A percentile compares a stretch with the other conserved stretches of the same genome.
Evolutionary conservation across 2,888 invertebrate species (phyloP).

Genomic region (Epistrophe eligans): DNA sequence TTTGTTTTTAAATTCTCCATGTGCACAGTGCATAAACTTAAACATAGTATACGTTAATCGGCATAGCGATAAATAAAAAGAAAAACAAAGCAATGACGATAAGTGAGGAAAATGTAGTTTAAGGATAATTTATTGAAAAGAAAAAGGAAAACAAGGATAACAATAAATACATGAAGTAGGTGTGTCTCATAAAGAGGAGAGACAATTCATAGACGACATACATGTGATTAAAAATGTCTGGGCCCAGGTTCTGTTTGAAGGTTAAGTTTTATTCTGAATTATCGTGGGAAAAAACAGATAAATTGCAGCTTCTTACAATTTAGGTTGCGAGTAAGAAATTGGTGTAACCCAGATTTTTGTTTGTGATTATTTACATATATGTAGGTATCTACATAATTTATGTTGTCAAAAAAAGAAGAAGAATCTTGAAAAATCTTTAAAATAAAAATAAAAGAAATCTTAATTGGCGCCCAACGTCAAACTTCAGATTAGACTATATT

Average conservation of each 20-base stretch:
- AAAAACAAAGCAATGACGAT: conserved; percentile 18
- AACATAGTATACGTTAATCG: conserved; percentile 44
- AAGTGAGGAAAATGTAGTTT: conserved; percentile 57
- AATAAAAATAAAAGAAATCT: background rate
- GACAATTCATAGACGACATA: conserved; percentile 45
- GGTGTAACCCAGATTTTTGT: too few relatives aligned
- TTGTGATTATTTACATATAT: too few relatives aligned
- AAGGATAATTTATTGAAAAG: conserved; percentile 59
- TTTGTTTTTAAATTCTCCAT: conserved; percentile 45
- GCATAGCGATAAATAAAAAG: background rate
- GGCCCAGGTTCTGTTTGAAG: conserved; percentile 14
- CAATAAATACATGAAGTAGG: conserved; percentile 27
- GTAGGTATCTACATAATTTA: too few relatives aligned
- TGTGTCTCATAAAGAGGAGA: background rate
- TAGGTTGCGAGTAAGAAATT: too few relatives aligned
- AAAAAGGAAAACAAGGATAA: conserved; percentile 31
- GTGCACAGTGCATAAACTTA: background rate
- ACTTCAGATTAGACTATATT: too few relatives aligned
- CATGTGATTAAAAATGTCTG: conserved; percentile 57
- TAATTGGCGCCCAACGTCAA: conserved; percentile 3
- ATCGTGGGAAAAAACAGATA: conserved; percentile 1
- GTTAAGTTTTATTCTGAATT: conserved; percentile 27
- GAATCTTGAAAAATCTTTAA: too few relatives aligned
- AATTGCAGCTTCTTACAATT: background rate
- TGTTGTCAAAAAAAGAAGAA: too few relatives aligned